phyloP scores from a whole-genome alignment of 2,113 vertebrate species.

The Forbesichthys papilliferus region DNA sequence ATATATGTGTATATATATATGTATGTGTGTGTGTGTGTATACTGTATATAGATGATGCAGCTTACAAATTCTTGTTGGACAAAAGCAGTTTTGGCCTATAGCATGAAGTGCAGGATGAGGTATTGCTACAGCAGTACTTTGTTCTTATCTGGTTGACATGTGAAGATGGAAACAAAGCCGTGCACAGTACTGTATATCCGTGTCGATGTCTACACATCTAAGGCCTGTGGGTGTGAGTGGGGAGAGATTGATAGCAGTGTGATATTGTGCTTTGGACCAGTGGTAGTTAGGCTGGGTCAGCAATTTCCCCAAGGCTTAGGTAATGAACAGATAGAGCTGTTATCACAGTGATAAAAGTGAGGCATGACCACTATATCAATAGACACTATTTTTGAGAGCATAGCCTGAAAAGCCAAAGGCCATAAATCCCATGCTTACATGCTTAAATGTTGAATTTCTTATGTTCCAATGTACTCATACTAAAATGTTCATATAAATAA shows the following conservation, averaged over 20 bases:
- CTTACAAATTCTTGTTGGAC: too few species aligned
- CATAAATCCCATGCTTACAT: slow-evolving; percentile 12
- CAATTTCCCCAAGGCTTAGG: slow-evolving; percentile 57
- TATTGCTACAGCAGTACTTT: too few species aligned
- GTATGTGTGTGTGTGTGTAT: not conserved
- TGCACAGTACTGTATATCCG: slow-evolving; percentile 2
- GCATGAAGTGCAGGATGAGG: too few species aligned
- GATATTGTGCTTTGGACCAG: slow-evolving; percentile 42
- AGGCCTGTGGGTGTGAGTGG: slow-evolving; percentile 10
- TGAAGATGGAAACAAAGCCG: not conserved
- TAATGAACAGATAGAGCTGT: slow-evolving; percentile 66
- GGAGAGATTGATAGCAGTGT: slow-evolving; percentile 53
- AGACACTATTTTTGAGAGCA: slow-evolving; percentile 38
- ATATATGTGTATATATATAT: not conserved
- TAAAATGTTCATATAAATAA: not conserved
- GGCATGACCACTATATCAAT: slow-evolving; percentile 56
- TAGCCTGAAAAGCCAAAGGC: slow-evolving; percentile 7
- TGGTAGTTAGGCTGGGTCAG: slow-evolving; percentile 56
- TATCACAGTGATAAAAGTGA: slow-evolving; percentile 54
- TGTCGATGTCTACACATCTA: slow-evolving; percentile 14
- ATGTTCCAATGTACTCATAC: too few species aligned
- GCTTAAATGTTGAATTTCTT: not conserved
- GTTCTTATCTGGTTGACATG: not conserved
- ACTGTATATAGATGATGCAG: not conserved
- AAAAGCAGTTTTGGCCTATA: too few species aligned